Evolutionary conservation across 2,797 vertebrate genomes (phyloP).

Genomic region (Fistularia tabacaria): DNA sequence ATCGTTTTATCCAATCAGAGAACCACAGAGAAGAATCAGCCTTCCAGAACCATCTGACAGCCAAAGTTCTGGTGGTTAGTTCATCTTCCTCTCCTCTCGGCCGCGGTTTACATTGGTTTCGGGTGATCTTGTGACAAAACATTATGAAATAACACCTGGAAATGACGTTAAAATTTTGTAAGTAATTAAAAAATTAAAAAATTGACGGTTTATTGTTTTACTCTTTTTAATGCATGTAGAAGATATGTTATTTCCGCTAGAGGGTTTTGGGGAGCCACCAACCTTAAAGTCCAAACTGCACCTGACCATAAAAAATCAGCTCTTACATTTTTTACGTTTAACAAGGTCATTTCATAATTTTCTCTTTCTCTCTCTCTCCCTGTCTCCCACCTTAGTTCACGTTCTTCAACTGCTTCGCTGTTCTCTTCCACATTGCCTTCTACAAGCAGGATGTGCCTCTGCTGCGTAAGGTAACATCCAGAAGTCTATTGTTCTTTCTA

Average conservation of each 20-base stretch:
- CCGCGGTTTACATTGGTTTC: no score
- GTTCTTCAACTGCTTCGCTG: conserved; percentile 82
- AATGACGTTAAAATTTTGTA: no score
- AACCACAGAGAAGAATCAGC: conserved; percentile 81
- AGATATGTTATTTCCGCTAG: no score
- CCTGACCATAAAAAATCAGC: no score
- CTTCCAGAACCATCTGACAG: conserved; percentile 76
- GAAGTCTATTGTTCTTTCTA: background rate
- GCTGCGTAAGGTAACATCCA: conserved; percentile 73
- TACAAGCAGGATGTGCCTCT: conserved; percentile 77
- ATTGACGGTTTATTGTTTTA: no score
- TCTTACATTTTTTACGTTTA: no score
- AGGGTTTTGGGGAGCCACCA: no score
- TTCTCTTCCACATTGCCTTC: conserved; percentile 83
- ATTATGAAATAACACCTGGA: no score
- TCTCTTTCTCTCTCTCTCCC: background rate
- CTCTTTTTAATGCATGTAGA: no score
- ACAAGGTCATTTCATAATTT: background rate
- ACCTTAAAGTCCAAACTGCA: no score
- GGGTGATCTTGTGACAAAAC: no score
- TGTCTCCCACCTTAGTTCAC: conserved; percentile 72
- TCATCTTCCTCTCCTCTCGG: background rate
- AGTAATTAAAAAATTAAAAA: no score
- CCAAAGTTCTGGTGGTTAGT: conserved; percentile 81
- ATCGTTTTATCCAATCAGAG: conserved; percentile 53